Base-by-base conservation (phyloP, 2,888 invertebrate species). In the Tiphia femorata region DNA sequence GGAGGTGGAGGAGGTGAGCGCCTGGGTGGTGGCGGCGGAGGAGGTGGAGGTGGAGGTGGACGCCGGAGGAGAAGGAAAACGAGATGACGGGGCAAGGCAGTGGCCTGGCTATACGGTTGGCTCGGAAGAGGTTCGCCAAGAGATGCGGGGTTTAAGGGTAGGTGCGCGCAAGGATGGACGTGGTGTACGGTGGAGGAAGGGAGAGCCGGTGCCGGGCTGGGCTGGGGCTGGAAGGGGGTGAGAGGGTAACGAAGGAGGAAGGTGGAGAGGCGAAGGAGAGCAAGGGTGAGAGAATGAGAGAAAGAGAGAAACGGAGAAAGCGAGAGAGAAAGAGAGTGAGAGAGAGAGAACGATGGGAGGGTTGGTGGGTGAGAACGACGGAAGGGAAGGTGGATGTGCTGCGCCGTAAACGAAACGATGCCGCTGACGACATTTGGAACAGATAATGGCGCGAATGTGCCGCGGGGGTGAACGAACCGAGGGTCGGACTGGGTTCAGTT, bases 381-480 rank as follows among this genome's bases (percentile, higher is more conserved):
- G 17, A 42, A 58, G 57, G 49, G 67, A 67, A 58, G 65, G 69
- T 52, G 65, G 61, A 62, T 60, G 63, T 56, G 67, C 70, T 62
- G 63, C 70, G 66, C 75, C 76, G 80, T 81, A 80, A 82, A 81
- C 80, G 82, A 79, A 81, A 81, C 81, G 80, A 80, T 78, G 78
- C 73, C 77, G 78, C 73, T 78, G 81, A 81, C 81, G 82, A 82
- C 82, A 82, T 82, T 82, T 79, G 81, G 81, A 81, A 80, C 79
- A 80, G 82, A 82, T 82, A 82, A 82, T 81, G 82, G 82, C 77
- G 81, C 77, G 82, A 82, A 82, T 81, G 82, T 80, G 74, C 77
- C 77, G 81, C 78, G 82, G 78, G 82, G 82, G 81, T 82, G 82
- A 82, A 82, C 81, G 82, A 82, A 82, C 82, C 79, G 78, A 82